A percentile compares a stretch with the other conserved stretches of the same genome.
Evolutionary conservation across 2,888 invertebrate genomes (phyloP).

Genomic region (Arge pagana): DNA sequence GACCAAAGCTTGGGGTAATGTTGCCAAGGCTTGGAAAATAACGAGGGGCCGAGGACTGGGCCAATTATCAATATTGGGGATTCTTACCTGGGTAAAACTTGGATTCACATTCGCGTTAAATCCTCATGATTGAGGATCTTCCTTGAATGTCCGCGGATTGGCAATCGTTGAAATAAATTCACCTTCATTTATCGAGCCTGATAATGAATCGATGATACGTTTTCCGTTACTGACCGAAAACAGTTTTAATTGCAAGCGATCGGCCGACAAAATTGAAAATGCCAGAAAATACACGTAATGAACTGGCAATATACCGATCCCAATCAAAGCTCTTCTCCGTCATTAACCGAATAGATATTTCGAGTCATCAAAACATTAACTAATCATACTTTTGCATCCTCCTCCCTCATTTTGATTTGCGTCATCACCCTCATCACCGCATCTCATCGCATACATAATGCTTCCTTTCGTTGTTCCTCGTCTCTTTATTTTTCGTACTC

Average conservation of each 20-base stretch:
- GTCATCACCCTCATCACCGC: slow-evolving; percentile 33
- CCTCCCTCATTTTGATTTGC: slow-evolving; percentile 22
- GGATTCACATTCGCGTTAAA: neutral
- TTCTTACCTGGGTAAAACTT: neutral
- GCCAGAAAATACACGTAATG: no score
- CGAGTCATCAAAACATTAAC: slow-evolving; percentile 15
- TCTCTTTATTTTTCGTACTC: slow-evolving; percentile 39
- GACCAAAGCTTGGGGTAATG: no score
- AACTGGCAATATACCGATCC: slow-evolving; percentile 10
- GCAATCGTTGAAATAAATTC: neutral
- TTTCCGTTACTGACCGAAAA: slow-evolving; percentile 1
- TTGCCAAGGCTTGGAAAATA: no score
- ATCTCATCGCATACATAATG: slow-evolving; percentile 26
- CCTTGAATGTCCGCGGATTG: neutral
- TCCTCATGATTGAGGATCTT: neutral
- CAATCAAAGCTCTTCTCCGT: no score
- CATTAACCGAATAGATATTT: neutral
- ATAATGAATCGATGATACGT: slow-evolving; percentile 11
- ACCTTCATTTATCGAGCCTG: no score
- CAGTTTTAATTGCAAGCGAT: no score
- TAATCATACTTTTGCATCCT: slow-evolving; percentile 19
- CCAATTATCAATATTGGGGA: neutral
- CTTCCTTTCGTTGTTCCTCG: slow-evolving; percentile 27
- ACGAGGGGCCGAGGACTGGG: no score
- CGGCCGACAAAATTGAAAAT: no score